Base-by-base conservation (phyloP, 2,797 vertebrate genomes). In the Thamnophis elegans region DNA sequence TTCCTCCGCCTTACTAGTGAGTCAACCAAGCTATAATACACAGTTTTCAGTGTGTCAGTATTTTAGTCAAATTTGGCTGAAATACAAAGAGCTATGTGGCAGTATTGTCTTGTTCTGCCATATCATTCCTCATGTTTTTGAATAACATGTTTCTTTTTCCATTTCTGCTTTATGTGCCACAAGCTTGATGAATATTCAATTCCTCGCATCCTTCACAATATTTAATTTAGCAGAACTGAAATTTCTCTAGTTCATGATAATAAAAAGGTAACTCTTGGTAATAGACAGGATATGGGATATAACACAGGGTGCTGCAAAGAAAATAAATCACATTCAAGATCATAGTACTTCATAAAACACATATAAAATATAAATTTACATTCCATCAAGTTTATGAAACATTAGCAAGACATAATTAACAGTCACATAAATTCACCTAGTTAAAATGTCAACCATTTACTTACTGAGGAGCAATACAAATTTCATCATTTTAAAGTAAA, bases 291-390 rank as follows among this genome's bases (percentile, higher is more conserved):
- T 47, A 22, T 36, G 58, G 28, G 91, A 42, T 93, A 92, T 87
- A 85, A 59, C 28, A 95, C 62, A 94, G 94, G 95, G 53, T 28
- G 13, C 85, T 54, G 95, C 95, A 95, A 91, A 96, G 95, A 95
- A 97, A 96, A 93, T 54, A 58, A 97, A 94, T 96, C 95, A 94
- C 93, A 94, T 94, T 59, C 87, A 59, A 87, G 90, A 93, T 92
- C 91, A 78, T 54, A 85, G 92, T 95, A 93, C 93, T 91, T 95
- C 90, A 53, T 89, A 51, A 94, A 93, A 93, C 13, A 94, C 58
- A 92, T 85, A 94, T 18, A 91, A 88, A 88, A 87, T 53, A 85
- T 16, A 90, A 94, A 87, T 90, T 68, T 73, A 92, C 59, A 91
- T 26, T 92, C 78, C 89, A 88, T 88, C 93, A 95, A 95, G 95